Base-by-base conservation (phyloP, 2,113 vertebrate genomes). In the Ictalurus punctatus region DNA sequence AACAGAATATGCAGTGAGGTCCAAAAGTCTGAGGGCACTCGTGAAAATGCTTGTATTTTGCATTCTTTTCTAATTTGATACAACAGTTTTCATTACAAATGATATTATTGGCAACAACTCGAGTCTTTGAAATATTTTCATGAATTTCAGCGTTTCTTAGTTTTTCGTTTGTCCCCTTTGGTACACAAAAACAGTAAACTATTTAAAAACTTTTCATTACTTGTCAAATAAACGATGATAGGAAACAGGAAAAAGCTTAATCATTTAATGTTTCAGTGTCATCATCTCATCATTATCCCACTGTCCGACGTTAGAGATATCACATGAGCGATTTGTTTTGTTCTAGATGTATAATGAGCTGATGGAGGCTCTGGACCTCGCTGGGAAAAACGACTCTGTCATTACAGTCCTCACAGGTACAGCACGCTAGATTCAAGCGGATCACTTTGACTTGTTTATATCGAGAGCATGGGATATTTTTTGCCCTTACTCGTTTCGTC, bases 311-410 rank as follows among this genome's bases (percentile, higher is more conserved):
- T 52, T 27, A n/a, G 16, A 52, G 44, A 27, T 79, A 23, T 52
- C 21, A 27, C 25, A 8, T 23, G 19, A 54, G 7, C 27, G 54
- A 12, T 82, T 59, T 34, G 1, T 80, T 30, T 82, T 58, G 87
- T 91, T 59, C 25, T 90, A 99, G 98, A 99, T 98, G 98, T 99
- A 99, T 93, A 91, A 90, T 1, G 98, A 99, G 92, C 95, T 99
- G 83, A 95, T 97, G 0, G 92, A 92, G 61, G 98, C 97, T 0
- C 95, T 99, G 92, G 93, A 96, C 89, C 94, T 96, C 84, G 97
- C 98, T 25, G 95, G 95, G 3, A 96, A 96, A 82, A 96, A 98
- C 90, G 94, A 96, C 69, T 98, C 97, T 0, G 90, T 93, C 88
- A 81, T 99, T 92, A 96, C 97, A 7, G 98, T 99, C 48, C 2